Evolutionary conservation across 2,797 vertebrate genomes (phyloP).

Genomic region (Coluber constrictor): DNA sequence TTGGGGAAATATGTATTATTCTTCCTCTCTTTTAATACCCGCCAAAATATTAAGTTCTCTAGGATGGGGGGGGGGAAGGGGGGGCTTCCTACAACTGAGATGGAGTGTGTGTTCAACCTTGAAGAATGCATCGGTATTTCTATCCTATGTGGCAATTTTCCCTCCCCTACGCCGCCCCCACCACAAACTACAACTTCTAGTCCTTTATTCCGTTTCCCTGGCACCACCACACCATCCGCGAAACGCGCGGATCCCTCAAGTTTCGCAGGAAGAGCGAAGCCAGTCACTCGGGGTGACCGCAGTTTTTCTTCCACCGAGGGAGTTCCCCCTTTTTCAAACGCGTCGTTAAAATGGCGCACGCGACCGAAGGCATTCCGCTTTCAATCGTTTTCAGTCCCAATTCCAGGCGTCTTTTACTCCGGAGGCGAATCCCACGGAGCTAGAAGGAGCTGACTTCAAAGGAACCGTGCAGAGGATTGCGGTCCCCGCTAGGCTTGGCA

Average conservation of each 20-base stretch:
- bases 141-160: background rate
- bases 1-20: background rate
- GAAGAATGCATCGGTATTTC: background rate
- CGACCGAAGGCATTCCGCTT: background rate
- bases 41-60: background rate
- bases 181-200: background rate
- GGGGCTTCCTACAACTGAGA: background rate
- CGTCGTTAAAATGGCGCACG: background rate
- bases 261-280: background rate
- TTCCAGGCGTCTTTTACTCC: background rate
- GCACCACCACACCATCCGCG: background rate
- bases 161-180: no score
- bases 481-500: background rate
- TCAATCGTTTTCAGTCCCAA: background rate
- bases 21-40: background rate
- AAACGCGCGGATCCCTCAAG: background rate
- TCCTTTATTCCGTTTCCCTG: background rate
- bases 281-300: background rate
- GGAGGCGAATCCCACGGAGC: background rate
- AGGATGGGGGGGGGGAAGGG: no score
- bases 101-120: background rate
- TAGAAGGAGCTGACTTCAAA: background rate
- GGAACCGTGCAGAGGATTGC: background rate
- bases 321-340: background rate
- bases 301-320: background rate